Conservation (phyloP, 2,888 invertebrate genomes). For the Uloborus plumipes region DNA sequence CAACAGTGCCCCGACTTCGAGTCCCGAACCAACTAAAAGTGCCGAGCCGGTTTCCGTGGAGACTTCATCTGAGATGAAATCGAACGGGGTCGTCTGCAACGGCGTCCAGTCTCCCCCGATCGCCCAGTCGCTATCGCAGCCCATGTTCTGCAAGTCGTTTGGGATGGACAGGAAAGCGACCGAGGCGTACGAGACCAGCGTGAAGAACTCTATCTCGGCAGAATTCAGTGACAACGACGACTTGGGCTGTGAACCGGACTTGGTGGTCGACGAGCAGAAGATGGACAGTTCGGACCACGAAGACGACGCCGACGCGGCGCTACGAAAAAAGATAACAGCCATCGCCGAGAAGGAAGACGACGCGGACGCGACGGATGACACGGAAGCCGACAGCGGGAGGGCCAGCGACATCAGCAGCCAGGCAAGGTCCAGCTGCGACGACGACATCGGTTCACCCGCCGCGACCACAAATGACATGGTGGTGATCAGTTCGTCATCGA, state of each 20-base stretch:
- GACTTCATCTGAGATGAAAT: constrained; percentile 2
- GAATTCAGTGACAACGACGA: constrained; percentile 62
- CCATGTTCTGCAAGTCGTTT: background rate
- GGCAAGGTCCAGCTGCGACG: constrained; percentile 53
- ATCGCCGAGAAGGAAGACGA: constrained; percentile 56
- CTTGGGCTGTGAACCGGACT: constrained; percentile 49
- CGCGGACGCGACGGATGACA: constrained; percentile 43
- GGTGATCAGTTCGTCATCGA: constrained; percentile 4
- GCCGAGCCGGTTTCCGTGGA: background rate
- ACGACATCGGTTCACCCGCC: constrained; percentile 57
- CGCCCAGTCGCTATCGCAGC: background rate
- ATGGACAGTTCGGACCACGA: constrained; percentile 54
- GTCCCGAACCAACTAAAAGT: too few relatives aligned
- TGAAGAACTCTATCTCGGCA: constrained; percentile 44
- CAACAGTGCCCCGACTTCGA: background rate
- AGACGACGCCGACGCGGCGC: constrained; percentile 37
- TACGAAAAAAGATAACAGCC: constrained; percentile 42
- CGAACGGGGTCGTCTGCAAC: background rate
- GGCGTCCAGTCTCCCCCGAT: background rate
- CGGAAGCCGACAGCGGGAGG: constrained; percentile 59
- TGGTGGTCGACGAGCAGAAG: constrained; percentile 60
- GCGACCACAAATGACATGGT: background rate
- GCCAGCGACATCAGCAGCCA: constrained; percentile 62
- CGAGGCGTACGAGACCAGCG: constrained; percentile 22
- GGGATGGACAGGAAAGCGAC: constrained; percentile 12